Base-by-base conservation (phyloP, 2,888 invertebrate genomes). In the Tinea semifulvella region DNA sequence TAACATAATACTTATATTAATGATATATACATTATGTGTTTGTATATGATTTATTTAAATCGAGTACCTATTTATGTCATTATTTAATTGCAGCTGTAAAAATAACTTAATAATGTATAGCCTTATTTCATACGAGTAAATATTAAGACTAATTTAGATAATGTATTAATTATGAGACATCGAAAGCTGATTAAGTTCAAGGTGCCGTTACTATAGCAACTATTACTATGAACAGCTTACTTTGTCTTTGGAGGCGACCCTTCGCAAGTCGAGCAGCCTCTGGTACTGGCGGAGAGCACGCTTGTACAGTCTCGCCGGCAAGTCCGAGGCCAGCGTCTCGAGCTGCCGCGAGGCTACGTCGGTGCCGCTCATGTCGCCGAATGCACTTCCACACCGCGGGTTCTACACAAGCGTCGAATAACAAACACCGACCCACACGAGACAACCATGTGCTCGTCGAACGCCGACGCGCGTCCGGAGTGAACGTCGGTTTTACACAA, bases 241-340 rank as follows among this genome's bases (percentile, higher is more conserved):
- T 73, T 77, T 79, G 61, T 77, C 74, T 67, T 80, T 81, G 50
- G 65, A 71, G 62, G 83, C 68, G 60, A 80, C 72, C 49, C 82
- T 80, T 58, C 77, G 80, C 49, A 84, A 67, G 62, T 85, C 84
- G 52, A 86, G 68, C 48, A 86, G 73, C 61, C 84, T 83, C 59
- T 85, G 85, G 61, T 86, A 86, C 62, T 86, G 86, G 47, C 86
- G 83, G 20, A 85, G 82, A 49, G 86, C 86, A 51, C 85, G 70
- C 56, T 84, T 65, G 63, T 83, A 85, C 46, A 85, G 67, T 49
- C 84, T 68, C 54, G 82, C 81, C 36, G 84, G 72, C 45, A 75
- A 60, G 47, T 72, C 70, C 16, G 58, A 51, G 39, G 73, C 65
- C 52, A 69, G 52, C 47, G 67, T 56, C 42, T 63, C 60, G 45